Evolutionary conservation across 2,797 vertebrate genomes (phyloP).

Genomic region (Lophotriccus pileatus): DNA sequence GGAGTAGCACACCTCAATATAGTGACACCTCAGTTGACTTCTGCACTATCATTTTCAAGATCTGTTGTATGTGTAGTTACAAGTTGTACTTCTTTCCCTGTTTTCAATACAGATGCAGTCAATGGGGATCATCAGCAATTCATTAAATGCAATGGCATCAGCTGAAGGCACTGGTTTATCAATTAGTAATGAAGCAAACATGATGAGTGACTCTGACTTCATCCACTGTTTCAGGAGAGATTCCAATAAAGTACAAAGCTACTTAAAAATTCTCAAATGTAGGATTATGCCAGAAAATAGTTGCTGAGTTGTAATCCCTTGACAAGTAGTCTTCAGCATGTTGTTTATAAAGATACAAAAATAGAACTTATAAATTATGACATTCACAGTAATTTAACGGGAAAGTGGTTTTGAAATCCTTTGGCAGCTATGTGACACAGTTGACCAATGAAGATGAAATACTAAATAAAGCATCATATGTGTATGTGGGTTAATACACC

Average conservation of each 20-base stretch:
- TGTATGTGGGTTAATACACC: not conserved
- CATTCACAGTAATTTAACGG: not conserved
- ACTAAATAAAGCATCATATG: not conserved
- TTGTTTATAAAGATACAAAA: not conserved
- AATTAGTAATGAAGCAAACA: constrained; percentile 65
- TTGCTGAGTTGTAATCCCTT: constrained; percentile 68
- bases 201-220: constrained; percentile 81
- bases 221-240: constrained; percentile 86
- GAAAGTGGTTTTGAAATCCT: not conserved
- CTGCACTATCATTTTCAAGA: not conserved
- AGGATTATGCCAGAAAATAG: constrained; percentile 78
- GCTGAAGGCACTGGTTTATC: constrained; percentile 64
- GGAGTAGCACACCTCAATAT: not conserved
- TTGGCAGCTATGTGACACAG: not conserved
- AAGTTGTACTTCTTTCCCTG: not conserved
- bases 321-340: not conserved
- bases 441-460: not conserved
- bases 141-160: constrained; percentile 66
- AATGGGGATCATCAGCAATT: constrained; percentile 81
- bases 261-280: constrained; percentile 86
- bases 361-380: not conserved
- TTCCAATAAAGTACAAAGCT: constrained; percentile 86
- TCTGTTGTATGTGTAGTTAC: not conserved
- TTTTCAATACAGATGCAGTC: constrained; percentile 78
- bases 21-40: not conserved